Evolutionary conservation across 2,113 vertebrate species (phyloP), one percentile per base, ranked within the genome.

Genomic region (Dromiciops gliroides): DNA sequence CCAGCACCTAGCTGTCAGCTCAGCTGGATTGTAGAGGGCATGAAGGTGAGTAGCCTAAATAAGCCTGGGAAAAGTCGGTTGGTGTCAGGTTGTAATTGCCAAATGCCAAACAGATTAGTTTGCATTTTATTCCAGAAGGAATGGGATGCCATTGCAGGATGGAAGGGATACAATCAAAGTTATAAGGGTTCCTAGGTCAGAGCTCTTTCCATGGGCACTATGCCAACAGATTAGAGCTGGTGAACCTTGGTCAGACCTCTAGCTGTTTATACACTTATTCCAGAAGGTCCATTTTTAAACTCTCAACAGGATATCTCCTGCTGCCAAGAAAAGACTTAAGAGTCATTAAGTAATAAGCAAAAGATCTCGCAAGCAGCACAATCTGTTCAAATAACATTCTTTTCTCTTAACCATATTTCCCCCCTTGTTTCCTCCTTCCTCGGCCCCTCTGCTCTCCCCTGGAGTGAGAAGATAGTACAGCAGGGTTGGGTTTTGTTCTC

Each of bases 281-380:
- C 37, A 83, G 6, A 83, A 83, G 19, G 37, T 83, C 67, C n/a
- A 44, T 44, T 44, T 75, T 83, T 8, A 44, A 44, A 44, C n/a
- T 83, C n/a, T 83, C 22, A 67, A 67, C 4, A 51, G 22, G 31
- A 50, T 25, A 9, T 94, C 89, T 95, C 31, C 0, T 92, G 19
- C 91, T 90, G 50, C 51, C 51, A 95, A 94, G 60, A 52, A 88
- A 93, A 93, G 25, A 92, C 47, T 91, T 92, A 89, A 91, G 90
- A 95, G 83, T 50, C 93, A 90, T 89, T 93, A 93, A 95, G 49
- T 96, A 75, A 56, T 90, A 44, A 94, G 12, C 0, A 53, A 92
- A 16, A 90, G 11, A 92, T 88, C 14, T 37, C 93, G 8, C 93
- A 91, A 95, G 75, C 91, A 8, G 60, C 47, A 93, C 16, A 90